Base-by-base conservation (phyloP, 37 sponge, comb jelly and placozoan genomes). In the Chondrosia reniformis region DNA sequence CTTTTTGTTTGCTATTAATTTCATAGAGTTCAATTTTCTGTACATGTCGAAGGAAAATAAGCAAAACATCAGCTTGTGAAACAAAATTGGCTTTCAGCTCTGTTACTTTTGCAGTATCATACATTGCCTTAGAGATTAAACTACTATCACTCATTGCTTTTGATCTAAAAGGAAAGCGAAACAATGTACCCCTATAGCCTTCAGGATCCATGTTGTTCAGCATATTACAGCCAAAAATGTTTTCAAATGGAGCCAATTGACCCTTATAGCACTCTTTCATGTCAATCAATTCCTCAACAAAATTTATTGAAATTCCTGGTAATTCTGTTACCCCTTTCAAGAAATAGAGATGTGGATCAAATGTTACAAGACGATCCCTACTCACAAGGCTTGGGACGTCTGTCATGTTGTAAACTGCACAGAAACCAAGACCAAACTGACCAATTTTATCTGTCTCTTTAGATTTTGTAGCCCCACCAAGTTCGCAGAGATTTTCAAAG, bases 361-460 rank as follows among this genome's bases (percentile, higher is more conserved):
- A 93, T n/a, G 89, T 84, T 12, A 74, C 80, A 25, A 93, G 45
- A 43, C 66, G 79, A 2, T 55, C 24, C 21, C 89, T 19, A 49
- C 87, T 89, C 21, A 93, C 87, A 44, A 93, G 89, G 41, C 94
- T 93, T 43, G 94, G 94, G 7, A 93, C 77, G 58, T 93, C 94
- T 22, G 89, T 93, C 36, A 93, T 33, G 34, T 79, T 81, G 38
- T 93, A 93, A 0, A 54, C 74, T 22, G 94, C 67, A 65, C 85
- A 87, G 71, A 93, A 93, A 15, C 94, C 94, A 34, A 89, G 76
- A 43, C 94, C 94, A 81, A 89, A 93, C 31, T 85, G 62, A 31
- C 94, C 94, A 61, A 89, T 93, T 66, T 84, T 93, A 32, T 64
- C 17, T 49, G 83, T 79, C 38, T 93, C 78, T 5, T 38, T 58